phyloP scores from a whole-genome alignment of 2,888 invertebrate genomes.

The Prosopocoilus inquinatus region DNA sequence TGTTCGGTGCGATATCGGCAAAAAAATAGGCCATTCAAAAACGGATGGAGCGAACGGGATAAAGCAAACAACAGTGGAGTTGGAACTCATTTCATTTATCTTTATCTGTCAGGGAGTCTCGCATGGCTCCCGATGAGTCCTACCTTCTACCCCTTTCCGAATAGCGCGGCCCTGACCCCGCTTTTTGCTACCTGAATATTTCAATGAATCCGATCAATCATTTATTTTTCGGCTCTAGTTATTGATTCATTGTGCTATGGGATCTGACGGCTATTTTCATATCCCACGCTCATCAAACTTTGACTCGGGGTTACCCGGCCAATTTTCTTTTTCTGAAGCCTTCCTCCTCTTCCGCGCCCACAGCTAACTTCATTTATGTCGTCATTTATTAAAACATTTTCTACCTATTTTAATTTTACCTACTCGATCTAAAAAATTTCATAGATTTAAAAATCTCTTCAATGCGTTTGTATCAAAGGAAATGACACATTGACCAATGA shows the following conservation, averaged over 20 bases:
- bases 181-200: conserved; percentile 22
- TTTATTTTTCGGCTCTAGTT: conserved; percentile 12
- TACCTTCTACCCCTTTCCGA: conserved; percentile 8
- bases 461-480: too few relatives aligned
- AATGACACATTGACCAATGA: too few relatives aligned
- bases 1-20: conserved; percentile 10
- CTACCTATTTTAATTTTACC: too few relatives aligned
- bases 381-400: too few relatives aligned
- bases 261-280: conserved; percentile 6
- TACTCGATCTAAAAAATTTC: too few relatives aligned
- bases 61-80: conserved; percentile 19
- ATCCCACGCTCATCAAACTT: too few relatives aligned
- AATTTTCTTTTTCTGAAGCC: too few relatives aligned
- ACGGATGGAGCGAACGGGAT: conserved; percentile 19
- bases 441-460: too few relatives aligned
- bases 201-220: conserved; percentile 20
- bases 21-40: conserved; percentile 19
- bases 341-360: too few relatives aligned
- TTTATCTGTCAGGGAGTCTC: conserved; percentile 24
- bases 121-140: not conserved
- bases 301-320: too few relatives aligned
- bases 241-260: conserved; percentile 18
- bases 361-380: too few relatives aligned
- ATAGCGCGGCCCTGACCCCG: conserved; percentile 8
- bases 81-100: conserved; percentile 29